phyloP scores from a whole-genome alignment of 2,888 invertebrate genomes.

The Teleiodes luculella region DNA sequence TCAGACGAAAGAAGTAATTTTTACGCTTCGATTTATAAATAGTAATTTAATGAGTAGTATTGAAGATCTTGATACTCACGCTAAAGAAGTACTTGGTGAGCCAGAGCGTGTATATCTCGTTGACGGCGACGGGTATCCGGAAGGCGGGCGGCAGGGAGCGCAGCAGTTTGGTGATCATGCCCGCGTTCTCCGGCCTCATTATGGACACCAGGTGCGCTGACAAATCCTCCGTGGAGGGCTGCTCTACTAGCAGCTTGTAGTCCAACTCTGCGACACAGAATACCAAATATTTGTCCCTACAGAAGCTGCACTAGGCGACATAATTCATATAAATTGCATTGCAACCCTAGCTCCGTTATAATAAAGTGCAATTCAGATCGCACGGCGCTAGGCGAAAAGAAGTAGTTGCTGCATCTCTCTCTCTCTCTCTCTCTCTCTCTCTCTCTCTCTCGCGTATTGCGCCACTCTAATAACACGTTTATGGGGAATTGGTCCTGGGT shows the following conservation, averaged over 20 bases:
- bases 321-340: too few relatives aligned
- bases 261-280: constrained; percentile 52
- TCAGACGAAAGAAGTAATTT: too few relatives aligned
- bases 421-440: too few relatives aligned
- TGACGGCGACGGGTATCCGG: constrained; percentile 45
- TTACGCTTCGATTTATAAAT: too few relatives aligned
- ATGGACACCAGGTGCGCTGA: constrained; percentile 45
- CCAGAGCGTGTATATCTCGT: constrained; percentile 60
- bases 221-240: constrained; percentile 38
- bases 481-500: too few relatives aligned
- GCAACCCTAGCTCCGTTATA: too few relatives aligned
- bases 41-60: neutral
- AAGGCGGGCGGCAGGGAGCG: constrained; percentile 57
- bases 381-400: too few relatives aligned
- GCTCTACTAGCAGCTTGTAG: constrained; percentile 73
- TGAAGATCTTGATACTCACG: constrained; percentile 49
- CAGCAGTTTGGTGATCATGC: constrained; percentile 59
- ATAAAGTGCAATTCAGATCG: too few relatives aligned
- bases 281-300: too few relatives aligned
- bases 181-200: constrained; percentile 57
- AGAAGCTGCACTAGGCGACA: neutral
- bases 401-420: too few relatives aligned
- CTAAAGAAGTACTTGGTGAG: constrained; percentile 66
- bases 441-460: too few relatives aligned
- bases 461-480: too few relatives aligned